These are phyloP conservation scores for Leptinotarsa juncta DNA, from an alignment of 2,888 invertebrate genomes.

Conservation along the genomic window DNA sequence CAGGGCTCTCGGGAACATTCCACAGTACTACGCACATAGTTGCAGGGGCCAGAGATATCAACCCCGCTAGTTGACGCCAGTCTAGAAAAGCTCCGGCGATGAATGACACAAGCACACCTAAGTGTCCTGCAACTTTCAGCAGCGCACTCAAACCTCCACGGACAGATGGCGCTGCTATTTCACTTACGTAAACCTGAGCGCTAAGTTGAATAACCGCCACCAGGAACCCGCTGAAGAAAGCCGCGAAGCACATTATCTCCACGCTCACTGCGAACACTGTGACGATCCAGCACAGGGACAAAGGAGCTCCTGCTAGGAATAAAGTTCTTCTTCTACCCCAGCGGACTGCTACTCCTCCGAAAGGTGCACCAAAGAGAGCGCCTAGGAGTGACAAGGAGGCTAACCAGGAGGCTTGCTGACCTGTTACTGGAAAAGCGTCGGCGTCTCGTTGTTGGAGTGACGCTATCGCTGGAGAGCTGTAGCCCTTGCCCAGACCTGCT, in stretches of 20 bases:
- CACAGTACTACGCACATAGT: slow-evolving; percentile 81
- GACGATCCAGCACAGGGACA: slow-evolving; percentile 84
- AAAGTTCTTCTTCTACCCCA: slow-evolving; percentile 79
- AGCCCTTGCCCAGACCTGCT: slow-evolving; percentile 84
- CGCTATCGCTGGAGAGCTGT: slow-evolving; percentile 85
- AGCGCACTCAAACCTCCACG: slow-evolving; percentile 89
- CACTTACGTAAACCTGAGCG: slow-evolving; percentile 84
- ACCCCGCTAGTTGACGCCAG: slow-evolving; percentile 86
- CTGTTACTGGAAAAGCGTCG: slow-evolving; percentile 73
- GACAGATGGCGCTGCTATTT: slow-evolving; percentile 88
- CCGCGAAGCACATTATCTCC: slow-evolving; percentile 84
- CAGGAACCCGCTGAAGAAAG: slow-evolving; percentile 80
- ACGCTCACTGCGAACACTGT: slow-evolving; percentile 84
- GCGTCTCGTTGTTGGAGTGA: slow-evolving; percentile 75
- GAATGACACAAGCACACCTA: slow-evolving; percentile 87
- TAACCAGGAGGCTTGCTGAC: slow-evolving; percentile 85
- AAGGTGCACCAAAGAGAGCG: slow-evolving; percentile 82
- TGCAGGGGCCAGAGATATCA: slow-evolving; percentile 82
- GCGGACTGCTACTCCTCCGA: slow-evolving; percentile 83
- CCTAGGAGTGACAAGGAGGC: slow-evolving; percentile 84
- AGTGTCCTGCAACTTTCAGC: slow-evolving; percentile 86
- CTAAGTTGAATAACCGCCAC: slow-evolving; percentile 65
- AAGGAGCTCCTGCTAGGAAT: slow-evolving; percentile 79
- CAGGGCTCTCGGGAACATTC: slow-evolving; percentile 90
- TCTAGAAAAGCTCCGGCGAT: slow-evolving; percentile 84